Evolutionary conservation across 2,888 invertebrate genomes (phyloP).

Genomic region (Luperina nickerlii): DNA sequence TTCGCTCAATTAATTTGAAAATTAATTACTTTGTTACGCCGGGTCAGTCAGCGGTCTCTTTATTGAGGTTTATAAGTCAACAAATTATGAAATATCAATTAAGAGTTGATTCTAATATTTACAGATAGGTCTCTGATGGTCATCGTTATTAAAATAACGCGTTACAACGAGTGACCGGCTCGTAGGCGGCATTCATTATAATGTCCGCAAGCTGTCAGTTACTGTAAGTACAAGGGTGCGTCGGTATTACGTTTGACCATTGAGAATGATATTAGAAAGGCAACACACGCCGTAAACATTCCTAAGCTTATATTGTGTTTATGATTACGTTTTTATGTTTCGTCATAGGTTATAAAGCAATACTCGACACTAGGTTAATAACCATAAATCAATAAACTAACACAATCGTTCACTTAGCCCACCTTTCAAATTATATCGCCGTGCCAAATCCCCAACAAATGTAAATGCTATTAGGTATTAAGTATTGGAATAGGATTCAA

Average conservation of each 20-base stretch:
- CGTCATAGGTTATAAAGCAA: conserved; percentile 61
- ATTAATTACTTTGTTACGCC: conserved; percentile 84
- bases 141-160: conserved; percentile 17
- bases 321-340: conserved; percentile 65
- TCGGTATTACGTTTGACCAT: conserved; percentile 71
- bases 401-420: conserved; percentile 31
- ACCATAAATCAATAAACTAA: conserved; percentile 26
- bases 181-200: conserved; percentile 59
- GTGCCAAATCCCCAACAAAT: conserved; percentile 55
- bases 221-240: conserved; percentile 68
- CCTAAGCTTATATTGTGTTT: conserved; percentile 67
- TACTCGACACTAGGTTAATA: conserved; percentile 38
- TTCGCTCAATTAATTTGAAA: conserved; percentile 86
- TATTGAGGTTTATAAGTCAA: conserved; percentile 81
- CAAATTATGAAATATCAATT: conserved; percentile 76
- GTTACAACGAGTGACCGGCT: conserved; percentile 39
- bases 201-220: conserved; percentile 60
- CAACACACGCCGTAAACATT: conserved; percentile 74
- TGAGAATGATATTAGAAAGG: conserved; percentile 82
- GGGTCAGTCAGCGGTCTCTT: conserved; percentile 75
- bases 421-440: conserved; percentile 68
- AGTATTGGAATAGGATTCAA: conserved; percentile 1
- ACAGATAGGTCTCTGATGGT: conserved; percentile 8
- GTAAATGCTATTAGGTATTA: neutral
- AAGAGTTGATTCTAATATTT: conserved; percentile 35